phyloP scores from a whole-genome alignment of 2,797 vertebrate species.

The Enteromius mattozi region DNA sequence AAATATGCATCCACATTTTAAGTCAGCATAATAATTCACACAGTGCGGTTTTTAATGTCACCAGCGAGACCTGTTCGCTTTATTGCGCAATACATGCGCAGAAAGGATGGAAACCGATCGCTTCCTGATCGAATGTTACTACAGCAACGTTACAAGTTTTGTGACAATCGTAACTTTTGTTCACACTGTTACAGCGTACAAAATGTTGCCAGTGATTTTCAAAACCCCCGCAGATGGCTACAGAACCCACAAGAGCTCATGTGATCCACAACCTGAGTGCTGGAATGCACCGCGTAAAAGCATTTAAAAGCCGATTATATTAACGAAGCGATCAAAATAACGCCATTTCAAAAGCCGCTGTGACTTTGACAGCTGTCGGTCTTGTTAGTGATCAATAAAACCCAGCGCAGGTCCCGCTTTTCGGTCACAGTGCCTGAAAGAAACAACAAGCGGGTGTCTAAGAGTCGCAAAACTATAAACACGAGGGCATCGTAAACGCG shows the following conservation, averaged over 20 bases:
- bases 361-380: constrained; percentile 2
- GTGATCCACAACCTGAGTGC: constrained; percentile 33
- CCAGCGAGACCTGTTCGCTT: constrained; percentile 8
- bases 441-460: constrained; percentile 40
- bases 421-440: constrained; percentile 8
- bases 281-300: constrained; percentile 35
- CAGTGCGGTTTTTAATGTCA: constrained; percentile 7
- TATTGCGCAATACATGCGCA: constrained; percentile 35
- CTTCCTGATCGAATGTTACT: background rate
- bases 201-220: constrained; percentile 10
- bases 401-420: background rate
- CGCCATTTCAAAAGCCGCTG: background rate
- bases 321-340: background rate
- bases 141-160: background rate
- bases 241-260: constrained; percentile 17
- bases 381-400: background rate
- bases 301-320: background rate
- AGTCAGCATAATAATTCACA: background rate
- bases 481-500: background rate
- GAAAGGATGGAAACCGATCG: background rate
- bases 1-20: background rate
- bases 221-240: background rate
- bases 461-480: constrained; percentile 28
- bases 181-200: background rate
- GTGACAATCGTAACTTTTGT: constrained; percentile 8